Evolutionary conservation across 2,113 vertebrate species (phyloP).

Genomic region (Colinus virginianus): DNA sequence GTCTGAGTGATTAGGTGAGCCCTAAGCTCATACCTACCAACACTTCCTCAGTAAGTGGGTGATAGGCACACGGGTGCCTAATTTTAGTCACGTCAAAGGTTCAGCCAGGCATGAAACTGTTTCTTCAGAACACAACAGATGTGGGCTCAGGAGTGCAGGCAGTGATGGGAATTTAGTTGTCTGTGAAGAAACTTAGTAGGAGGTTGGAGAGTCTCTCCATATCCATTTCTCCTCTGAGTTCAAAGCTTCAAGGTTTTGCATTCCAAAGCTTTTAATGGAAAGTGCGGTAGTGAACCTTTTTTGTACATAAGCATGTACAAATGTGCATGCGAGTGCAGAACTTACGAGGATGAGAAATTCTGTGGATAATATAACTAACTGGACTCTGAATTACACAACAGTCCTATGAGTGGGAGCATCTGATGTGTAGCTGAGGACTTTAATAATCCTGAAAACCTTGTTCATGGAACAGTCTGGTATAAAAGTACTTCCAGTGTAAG

Average conservation of each 20-base stretch:
- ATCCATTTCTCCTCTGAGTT: not conserved
- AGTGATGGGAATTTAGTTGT: not conserved
- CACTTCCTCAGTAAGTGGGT: not conserved
- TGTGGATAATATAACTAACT: rapidly evolving
- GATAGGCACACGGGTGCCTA: not conserved
- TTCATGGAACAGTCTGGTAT: not conserved
- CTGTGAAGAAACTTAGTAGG: not conserved
- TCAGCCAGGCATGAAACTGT: not conserved
- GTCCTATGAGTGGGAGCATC: not conserved
- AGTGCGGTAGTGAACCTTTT: not conserved
- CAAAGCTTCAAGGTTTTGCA: not conserved
- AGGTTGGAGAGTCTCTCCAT: not conserved
- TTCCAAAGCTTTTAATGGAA: not conserved
- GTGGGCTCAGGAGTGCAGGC: not conserved
- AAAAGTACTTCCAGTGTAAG: not conserved
- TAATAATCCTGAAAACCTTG: not conserved
- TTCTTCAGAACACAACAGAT: not conserved
- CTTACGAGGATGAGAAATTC: not conserved
- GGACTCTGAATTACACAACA: not conserved
- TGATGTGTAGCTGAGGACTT: rapidly evolving
- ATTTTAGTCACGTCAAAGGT: not conserved
- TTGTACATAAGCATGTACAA: not conserved
- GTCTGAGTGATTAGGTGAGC: rapidly evolving
- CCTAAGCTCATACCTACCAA: not conserved
- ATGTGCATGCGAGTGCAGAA: not conserved